Base-by-base conservation (phyloP, 2,797 vertebrate genomes). In the Capromys pilorides region DNA sequence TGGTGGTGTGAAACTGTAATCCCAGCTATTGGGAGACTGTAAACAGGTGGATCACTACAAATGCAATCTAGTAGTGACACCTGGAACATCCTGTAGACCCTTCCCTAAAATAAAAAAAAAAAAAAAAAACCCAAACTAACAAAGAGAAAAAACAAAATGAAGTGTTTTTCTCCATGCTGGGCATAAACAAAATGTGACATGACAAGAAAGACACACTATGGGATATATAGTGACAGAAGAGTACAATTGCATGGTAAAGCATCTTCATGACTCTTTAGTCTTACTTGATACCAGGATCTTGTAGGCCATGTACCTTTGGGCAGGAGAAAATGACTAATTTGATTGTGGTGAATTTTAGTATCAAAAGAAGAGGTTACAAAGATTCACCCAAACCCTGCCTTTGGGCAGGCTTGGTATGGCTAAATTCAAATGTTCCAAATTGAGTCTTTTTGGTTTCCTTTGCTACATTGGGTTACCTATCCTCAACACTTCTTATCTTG, bases 131-230 rank as follows among this genome's bases (percentile, higher is more conserved):
- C n/a, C n/a, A n/a, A n/a, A n/a, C n/a, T n/a, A n/a, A n/a, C n/a
- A n/a, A n/a, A n/a, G n/a, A n/a, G n/a, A n/a, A n/a, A n/a, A 45
- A 45, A 45, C 45, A 45, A 45, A 45, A 45, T n/a, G n/a, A 45
- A 45, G 45, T 45, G 45, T 45, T 91, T 97, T 95, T 96, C 84
- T 59, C 69, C 36, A 39, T 22, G 33, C 36, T 33, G 12, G 21
- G 33, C 36, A 91, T 93, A 87, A 96, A 62, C 78, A 71, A 31
- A 94, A 92, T 88, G 82, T 69, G 6, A 78, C 36, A 33, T 69
- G 49, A 39, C 77, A 93, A 75, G 45, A 66, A 86, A 81, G 93
- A 78, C 85, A 41, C 62, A 92, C 33, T n/a, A 92, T 95, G 14
- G 79, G 49, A 90, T 90, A 86, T 26, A 14, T 59, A 81, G 24